phyloP scores from a whole-genome alignment of 2,797 vertebrate species.

The Limnodromus scolopaceus region DNA sequence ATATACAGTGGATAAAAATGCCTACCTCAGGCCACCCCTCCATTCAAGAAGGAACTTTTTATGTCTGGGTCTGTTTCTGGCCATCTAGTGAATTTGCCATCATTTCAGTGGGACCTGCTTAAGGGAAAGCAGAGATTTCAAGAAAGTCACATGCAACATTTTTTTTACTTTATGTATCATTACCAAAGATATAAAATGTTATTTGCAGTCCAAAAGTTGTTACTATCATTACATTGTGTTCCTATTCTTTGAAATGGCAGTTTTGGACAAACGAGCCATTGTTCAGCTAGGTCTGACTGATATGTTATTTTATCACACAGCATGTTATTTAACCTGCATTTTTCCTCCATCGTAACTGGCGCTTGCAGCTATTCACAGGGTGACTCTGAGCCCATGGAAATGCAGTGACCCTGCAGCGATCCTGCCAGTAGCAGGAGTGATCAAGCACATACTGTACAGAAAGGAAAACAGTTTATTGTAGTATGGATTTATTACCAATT shows the following conservation, averaged over 20 bases:
- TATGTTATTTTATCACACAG: neutral
- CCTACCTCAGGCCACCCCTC: neutral
- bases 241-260: neutral
- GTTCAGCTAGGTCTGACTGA: neutral
- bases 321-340: neutral
- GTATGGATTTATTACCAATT: neutral
- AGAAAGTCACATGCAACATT: neutral
- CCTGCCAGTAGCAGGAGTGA: neutral
- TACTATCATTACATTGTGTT: neutral
- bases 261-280: neutral
- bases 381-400: neutral
- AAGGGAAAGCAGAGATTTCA: neutral
- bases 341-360: rapidly evolving
- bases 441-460: neutral
- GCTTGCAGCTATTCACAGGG: neutral
- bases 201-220: neutral
- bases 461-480: neutral
- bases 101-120: neutral
- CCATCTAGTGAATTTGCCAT: neutral
- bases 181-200: neutral
- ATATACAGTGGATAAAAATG: neutral
- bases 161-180: neutral
- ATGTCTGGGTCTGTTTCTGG: neutral
- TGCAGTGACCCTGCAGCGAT: neutral
- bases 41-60: neutral